Evolutionary conservation across 2,113 vertebrate species (phyloP).

Genomic region (Rhea pennata): DNA sequence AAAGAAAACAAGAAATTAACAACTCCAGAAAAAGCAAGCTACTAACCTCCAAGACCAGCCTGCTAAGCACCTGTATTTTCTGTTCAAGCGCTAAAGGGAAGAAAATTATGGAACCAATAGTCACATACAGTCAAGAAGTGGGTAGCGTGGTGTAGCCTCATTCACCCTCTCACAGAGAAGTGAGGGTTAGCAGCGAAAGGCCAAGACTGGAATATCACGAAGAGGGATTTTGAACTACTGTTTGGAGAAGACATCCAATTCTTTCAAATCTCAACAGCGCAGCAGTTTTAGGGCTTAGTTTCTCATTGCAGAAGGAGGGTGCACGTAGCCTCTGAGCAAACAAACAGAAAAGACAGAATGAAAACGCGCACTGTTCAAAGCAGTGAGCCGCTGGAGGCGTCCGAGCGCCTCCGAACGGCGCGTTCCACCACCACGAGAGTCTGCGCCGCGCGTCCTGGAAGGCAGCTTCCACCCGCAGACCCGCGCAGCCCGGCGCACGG

Average conservation of each 20-base stretch:
- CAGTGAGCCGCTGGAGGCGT: not conserved
- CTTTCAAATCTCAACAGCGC: not conserved
- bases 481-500: not conserved
- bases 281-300: not conserved
- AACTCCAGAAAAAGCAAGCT: not conserved
- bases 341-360: not conserved
- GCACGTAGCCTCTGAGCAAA: not conserved
- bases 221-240: not conserved
- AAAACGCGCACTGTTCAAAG: not conserved
- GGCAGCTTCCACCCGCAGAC: not conserved
- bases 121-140: rapidly evolving
- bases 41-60: not conserved
- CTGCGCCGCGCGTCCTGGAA: not conserved
- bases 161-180: not conserved
- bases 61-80: not conserved
- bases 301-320: not conserved
- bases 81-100: not conserved
- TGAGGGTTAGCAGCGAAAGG: not conserved
- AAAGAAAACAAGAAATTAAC: not conserved
- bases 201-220: not conserved
- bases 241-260: not conserved
- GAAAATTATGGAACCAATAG: rapidly evolving
- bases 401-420: not conserved
- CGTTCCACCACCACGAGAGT: not conserved
- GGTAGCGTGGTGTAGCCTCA: rapidly evolving